Evolutionary conservation across 2,113 vertebrate species (phyloP), one percentile per base, ranked within the genome.

Genomic region (Cynoglossus semilaevis): DNA sequence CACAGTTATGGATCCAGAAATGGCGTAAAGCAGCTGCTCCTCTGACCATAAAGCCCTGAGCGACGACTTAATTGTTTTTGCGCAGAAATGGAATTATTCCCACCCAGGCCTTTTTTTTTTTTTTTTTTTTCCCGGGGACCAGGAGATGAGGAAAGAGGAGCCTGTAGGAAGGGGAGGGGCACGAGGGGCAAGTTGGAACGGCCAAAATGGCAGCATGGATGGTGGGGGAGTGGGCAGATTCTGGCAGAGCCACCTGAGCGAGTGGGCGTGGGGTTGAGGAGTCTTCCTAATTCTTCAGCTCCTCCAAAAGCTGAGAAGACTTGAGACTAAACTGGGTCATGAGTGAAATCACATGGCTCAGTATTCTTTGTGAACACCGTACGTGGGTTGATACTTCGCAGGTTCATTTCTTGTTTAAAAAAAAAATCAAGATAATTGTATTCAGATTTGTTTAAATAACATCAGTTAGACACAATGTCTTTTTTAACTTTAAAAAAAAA

Each of bases 1-100:
- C 69, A 81, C 83, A 81, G 85, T 89, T 89, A 89, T 88, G 84
- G 80, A 81, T 74, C 79, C 71, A 76, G 74, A 73, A 85, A 88
- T 76, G 63, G 66, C 68, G 59, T 73, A 82, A 89, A 90, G 76
- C 90, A 90, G 85, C 85, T 90, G 89, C 86, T 86, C 67, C 70
- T 85, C 81, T 82, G 87, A 90, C 87, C 87, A 87, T 91, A 90
- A 89, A 90, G 83, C 78, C 64, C 66, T 40, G 70, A 84, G 75
- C 19, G 70, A 80, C 82, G 74, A 81, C 80, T 79, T 89, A 89
- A 91, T 88, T 88, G 85, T 89, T 85, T 63, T 77, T 61, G 76
- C 46, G 56, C 36, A 75, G 77, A 78, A 76, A 58, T 70, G 69
- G 83, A 87, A 84, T 86, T 69, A 80, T 82, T 81, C 80, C 69